Percentiles rank a stretch among this genome's conserved stretches.
Conservation (phyloP, 2,113 vertebrate species). For the Paedocypris sp. region DNA sequence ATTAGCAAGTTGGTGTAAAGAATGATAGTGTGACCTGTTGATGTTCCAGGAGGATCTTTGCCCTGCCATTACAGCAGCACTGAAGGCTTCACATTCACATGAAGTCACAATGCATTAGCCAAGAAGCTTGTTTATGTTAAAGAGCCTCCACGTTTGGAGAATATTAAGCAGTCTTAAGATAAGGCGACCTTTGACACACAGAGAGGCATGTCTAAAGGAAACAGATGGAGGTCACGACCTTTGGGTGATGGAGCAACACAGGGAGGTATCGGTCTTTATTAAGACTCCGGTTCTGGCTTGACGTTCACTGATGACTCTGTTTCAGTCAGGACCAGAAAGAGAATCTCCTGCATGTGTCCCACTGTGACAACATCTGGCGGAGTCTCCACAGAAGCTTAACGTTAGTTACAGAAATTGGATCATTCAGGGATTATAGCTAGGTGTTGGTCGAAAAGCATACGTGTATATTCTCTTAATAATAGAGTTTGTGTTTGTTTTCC, state of each 20-base stretch:
- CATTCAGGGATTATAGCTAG: too few relatives aligned
- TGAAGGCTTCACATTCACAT: background rate
- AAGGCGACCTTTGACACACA: conserved; percentile 26
- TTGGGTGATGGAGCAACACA: conserved; percentile 16
- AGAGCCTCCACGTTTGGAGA: conserved; percentile 8
- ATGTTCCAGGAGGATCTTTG: conserved; percentile 21
- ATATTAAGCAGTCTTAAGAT: conserved; percentile 15
- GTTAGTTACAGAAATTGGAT: background rate
- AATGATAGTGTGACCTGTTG: background rate
- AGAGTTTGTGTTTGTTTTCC: too few relatives aligned
- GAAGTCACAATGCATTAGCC: conserved; percentile 22
- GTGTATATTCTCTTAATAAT: too few relatives aligned
- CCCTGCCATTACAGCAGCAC: conserved; percentile 14
- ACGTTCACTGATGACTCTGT: conserved; percentile 32
- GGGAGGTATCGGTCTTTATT: conserved; percentile 32
- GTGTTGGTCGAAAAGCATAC: too few relatives aligned
- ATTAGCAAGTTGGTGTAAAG: conserved; percentile 10
- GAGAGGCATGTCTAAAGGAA: conserved; percentile 29
- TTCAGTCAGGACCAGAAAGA: conserved; percentile 11
- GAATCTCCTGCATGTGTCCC: background rate
- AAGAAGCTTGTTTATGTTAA: conserved; percentile 26
- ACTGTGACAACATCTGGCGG: background rate
- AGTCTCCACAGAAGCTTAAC: background rate
- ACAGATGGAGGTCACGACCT: conserved; percentile 30
- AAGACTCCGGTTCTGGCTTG: conserved; percentile 17